These are phyloP conservation scores for Drosophila pruinosa DNA, from an alignment of 1,140 invertebrate genomes.

Conservation along the genomic window DNA sequence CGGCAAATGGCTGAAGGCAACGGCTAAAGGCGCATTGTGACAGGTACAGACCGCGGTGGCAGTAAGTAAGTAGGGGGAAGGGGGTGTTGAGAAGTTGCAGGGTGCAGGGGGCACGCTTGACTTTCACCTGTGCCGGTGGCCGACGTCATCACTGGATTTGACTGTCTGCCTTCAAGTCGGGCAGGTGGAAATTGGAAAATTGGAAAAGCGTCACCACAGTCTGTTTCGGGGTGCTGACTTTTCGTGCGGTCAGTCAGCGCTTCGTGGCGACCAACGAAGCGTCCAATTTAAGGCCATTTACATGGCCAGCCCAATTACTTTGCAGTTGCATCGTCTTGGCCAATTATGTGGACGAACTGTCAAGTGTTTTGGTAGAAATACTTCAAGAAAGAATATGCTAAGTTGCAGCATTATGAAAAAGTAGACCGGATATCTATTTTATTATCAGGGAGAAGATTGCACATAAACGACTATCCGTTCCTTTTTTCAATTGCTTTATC, in stretches of 20 bases:
- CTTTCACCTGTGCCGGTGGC: conserved; percentile 69
- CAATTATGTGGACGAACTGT: conserved; percentile 37
- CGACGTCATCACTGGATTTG: conserved; percentile 60
- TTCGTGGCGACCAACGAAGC: conserved; percentile 32
- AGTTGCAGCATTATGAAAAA: too few species aligned
- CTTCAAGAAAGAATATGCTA: too few species aligned
- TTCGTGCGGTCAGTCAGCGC: conserved; percentile 1
- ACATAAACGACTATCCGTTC: too few species aligned
- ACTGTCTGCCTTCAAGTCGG: conserved; percentile 16
- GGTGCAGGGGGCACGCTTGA: conserved; percentile 9
- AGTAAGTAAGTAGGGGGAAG: background rate
- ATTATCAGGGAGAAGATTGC: too few species aligned
- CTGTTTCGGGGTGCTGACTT: background rate
- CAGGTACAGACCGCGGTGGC: background rate
- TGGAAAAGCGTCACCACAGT: conserved; percentile 53
- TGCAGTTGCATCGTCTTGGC: conserved; percentile 30
- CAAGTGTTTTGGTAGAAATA: too few species aligned
- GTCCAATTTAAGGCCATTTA: conserved; percentile 58
- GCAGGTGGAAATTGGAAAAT: conserved; percentile 61
- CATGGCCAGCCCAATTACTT: conserved; percentile 52
- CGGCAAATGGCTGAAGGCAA: too few species aligned
- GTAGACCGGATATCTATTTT: too few species aligned
- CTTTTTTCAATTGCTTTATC: too few species aligned
- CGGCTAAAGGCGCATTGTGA: too few species aligned
- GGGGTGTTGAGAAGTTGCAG: background rate